Base-by-base conservation (phyloP, 2,797 vertebrate genomes). In the Crocodylus rhombifer region DNA sequence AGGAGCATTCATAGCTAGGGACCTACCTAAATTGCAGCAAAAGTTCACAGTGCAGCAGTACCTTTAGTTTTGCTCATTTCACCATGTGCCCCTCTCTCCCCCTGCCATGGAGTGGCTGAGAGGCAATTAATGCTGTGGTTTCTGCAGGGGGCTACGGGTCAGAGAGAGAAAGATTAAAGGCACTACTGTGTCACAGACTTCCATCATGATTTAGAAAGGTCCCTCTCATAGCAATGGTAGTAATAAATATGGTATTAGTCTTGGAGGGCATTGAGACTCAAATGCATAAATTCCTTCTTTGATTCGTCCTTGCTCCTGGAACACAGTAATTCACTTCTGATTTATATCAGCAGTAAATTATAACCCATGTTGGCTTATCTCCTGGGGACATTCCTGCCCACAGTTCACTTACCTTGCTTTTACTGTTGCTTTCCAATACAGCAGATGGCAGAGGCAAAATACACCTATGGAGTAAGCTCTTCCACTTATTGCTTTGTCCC, bases 181-280 rank as follows among this genome's bases (percentile, higher is more conserved):
- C 42, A 51, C 42, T 10, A 51, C 42, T 51, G 42, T 51, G 42
- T 51, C 42, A 51, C 42, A 51, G 10, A 51, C 42, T 51, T 51
- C 42, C 42, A 51, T 10, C 42, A 51, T 51, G 42, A 51, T 51
- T 51, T 51, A 51, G 42, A 51, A 10, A 51, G 3, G 42, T 51
- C 42, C 42, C 10, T 51, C 42, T 51, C 42, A 10, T 51, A 51
- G 42, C 42, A 51, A 51, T 51, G 42, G 10, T 51, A 51, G 42
- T 51, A 51, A 51, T 51, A 51, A 51, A 51, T 51, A 51, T 69
- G 18, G 30, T 30, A 36, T 69, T 36, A 21, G 30, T 16, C 58
- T 89, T 90, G 82, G 91, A 92, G 81, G 83, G 95, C 77, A 65
- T 64, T 51, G 42, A 95, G 94, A 95, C 90, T 96, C 95, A 95